phyloP scores from a whole-genome alignment of 2,888 invertebrate genomes.

The Anticlea derivata region DNA sequence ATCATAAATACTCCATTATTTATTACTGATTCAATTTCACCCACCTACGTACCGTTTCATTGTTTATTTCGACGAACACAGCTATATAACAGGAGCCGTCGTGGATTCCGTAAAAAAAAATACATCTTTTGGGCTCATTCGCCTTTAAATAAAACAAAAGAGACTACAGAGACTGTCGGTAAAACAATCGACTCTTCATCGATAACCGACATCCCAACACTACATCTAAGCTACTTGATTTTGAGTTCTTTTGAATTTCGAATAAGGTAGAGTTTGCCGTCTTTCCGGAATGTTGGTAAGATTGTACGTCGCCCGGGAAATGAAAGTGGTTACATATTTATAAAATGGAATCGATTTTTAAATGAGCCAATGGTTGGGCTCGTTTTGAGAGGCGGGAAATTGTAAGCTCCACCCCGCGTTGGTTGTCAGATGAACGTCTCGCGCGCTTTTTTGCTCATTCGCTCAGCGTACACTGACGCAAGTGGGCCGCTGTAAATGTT shows the following conservation, averaged over 20 bases:
- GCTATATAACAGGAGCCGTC: slow-evolving; percentile 46
- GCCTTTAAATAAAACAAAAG: slow-evolving; percentile 82
- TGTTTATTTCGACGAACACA: slow-evolving; percentile 65
- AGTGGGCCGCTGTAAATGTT: slow-evolving; percentile 48
- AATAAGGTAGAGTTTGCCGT: slow-evolving; percentile 35
- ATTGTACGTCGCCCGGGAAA: slow-evolving; percentile 45
- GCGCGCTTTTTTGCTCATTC: slow-evolving; percentile 74
- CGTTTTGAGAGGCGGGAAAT: slow-evolving; percentile 68
- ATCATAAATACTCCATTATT: slow-evolving; percentile 79
- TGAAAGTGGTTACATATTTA: slow-evolving; percentile 82
- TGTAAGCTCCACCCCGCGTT: slow-evolving; percentile 67
- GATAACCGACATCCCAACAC: slow-evolving; percentile 53
- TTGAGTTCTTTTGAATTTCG: slow-evolving; percentile 41
- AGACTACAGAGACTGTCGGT: slow-evolving; percentile 78
- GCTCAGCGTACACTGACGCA: slow-evolving; percentile 60
- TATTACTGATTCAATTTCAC: slow-evolving; percentile 79
- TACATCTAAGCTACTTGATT: slow-evolving; percentile 28
- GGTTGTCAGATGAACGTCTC: slow-evolving; percentile 74
- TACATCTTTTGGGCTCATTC: slow-evolving; percentile 66
- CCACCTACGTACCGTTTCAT: slow-evolving; percentile 63
- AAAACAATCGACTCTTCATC: slow-evolving; percentile 75
- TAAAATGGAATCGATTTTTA: slow-evolving; percentile 84
- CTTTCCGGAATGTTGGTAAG: slow-evolving; percentile 40
- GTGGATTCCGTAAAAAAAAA: slow-evolving; percentile 62
- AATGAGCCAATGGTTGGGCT: slow-evolving; percentile 76